Evolutionary conservation across 37 sponge, comb jelly and placozoan species (phyloP).

Genomic region (Geodia barretti): DNA sequence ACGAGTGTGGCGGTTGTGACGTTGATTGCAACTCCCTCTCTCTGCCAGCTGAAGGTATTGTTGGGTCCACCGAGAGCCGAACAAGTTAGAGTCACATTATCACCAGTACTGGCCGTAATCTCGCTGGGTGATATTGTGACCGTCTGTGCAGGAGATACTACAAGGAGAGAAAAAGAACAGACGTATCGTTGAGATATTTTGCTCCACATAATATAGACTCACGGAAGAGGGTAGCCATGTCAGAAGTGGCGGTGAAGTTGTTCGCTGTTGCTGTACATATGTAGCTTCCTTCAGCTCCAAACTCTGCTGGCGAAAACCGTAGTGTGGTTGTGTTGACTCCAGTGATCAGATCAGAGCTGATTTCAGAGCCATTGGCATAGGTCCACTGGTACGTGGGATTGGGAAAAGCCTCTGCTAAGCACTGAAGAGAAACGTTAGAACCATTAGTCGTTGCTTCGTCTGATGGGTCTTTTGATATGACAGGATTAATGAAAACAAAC

Average conservation of each 20-base stretch:
- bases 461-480: neutral
- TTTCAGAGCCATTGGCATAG: neutral
- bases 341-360: neutral
- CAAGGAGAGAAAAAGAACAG: neutral
- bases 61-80: slow-evolving; percentile 53
- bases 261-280: neutral
- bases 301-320: neutral
- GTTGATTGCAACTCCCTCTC: neutral
- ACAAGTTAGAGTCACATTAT: slow-evolving; percentile 40
- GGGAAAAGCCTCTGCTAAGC: slow-evolving; percentile 9
- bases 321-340: neutral
- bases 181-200: neutral
- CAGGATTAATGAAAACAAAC: neutral
- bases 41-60: slow-evolving; percentile 39
- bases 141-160: slow-evolving; percentile 31
- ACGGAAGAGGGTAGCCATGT: neutral
- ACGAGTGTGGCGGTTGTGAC: slow-evolving; percentile 7
- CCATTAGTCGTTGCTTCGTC: neutral
- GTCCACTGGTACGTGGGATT: neutral
- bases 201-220: neutral
- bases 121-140: slow-evolving; percentile 2
- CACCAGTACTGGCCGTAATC: neutral
- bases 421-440: neutral
- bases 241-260: neutral
- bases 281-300: slow-evolving; percentile 28